Conservation (phyloP, 2,888 invertebrate species). For the Micropterix aruncella region DNA sequence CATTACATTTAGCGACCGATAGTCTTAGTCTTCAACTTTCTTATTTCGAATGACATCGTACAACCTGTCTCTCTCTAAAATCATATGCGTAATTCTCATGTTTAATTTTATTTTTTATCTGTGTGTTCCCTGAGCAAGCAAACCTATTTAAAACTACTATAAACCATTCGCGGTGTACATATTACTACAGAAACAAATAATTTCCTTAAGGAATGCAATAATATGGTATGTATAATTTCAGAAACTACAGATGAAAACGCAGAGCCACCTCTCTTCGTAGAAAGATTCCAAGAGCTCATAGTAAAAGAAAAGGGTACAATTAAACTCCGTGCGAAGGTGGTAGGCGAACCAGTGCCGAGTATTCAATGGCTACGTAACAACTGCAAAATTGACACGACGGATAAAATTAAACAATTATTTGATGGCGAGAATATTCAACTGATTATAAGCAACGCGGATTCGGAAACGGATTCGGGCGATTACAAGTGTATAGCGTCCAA, state of each 20-base stretch:
- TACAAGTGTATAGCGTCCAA: constrained; percentile 88
- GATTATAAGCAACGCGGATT: constrained; percentile 64
- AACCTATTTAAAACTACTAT: too few species aligned
- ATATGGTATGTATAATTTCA: too few species aligned
- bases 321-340: constrained; percentile 67
- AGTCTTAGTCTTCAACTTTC: too few species aligned
- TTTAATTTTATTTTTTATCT: neutral
- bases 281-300: constrained; percentile 74
- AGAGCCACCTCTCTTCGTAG: constrained; percentile 77
- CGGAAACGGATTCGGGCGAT: constrained; percentile 79
- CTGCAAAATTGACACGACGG: constrained; percentile 59
- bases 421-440: constrained; percentile 77
- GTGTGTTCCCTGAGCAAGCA: neutral
- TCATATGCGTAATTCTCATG: too few species aligned
- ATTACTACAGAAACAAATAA: too few species aligned
- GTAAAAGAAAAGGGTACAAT: constrained; percentile 70
- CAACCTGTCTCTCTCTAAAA: too few species aligned
- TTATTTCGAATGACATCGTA: too few species aligned
- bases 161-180: too few species aligned
- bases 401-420: constrained; percentile 61
- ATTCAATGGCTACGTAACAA: constrained; percentile 85
- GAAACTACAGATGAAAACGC: constrained; percentile 62
- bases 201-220: too few species aligned
- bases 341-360: constrained; percentile 80
- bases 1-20: too few species aligned